These are phyloP conservation scores for Tapera naevia DNA, from an alignment of 2,797 vertebrate genomes.

Conservation along the genomic window DNA sequence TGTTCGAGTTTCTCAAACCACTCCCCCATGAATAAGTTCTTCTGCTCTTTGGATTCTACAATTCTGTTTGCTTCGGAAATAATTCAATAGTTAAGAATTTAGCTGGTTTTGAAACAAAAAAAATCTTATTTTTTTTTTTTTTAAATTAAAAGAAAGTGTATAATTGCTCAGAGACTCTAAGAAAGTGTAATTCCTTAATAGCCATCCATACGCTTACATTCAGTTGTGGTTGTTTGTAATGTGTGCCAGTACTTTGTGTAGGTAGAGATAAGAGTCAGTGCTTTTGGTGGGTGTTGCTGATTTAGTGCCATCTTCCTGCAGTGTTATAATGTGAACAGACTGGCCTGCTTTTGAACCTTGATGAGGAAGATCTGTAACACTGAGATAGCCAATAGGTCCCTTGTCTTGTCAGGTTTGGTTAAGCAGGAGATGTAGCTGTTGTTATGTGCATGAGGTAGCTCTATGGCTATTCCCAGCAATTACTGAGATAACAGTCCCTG, in stretches of 20 bases:
- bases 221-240: background rate
- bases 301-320: background rate
- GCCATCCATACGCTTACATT: background rate
- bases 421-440: background rate
- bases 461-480: background rate
- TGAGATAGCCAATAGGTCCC: background rate
- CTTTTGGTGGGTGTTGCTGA: background rate
- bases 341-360: background rate
- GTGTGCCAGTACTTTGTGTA: background rate
- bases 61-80: background rate
- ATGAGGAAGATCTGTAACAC: background rate
- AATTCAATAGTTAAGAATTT: background rate
- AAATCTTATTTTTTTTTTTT: too few species aligned
- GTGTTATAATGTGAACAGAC: background rate
- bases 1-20: background rate
- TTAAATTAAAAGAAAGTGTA: background rate
- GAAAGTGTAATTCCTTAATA: background rate
- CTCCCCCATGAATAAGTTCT: background rate
- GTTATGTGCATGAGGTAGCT: fast-evolving
- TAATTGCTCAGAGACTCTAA: background rate
- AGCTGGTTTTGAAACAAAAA: background rate
- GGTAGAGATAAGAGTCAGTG: background rate
- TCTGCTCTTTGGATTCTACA: background rate
- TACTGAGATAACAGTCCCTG: background rate
- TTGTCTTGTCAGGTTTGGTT: background rate